phyloP scores from a whole-genome alignment of 1,140 invertebrate genomes.

The Laupala kohalensis region DNA sequence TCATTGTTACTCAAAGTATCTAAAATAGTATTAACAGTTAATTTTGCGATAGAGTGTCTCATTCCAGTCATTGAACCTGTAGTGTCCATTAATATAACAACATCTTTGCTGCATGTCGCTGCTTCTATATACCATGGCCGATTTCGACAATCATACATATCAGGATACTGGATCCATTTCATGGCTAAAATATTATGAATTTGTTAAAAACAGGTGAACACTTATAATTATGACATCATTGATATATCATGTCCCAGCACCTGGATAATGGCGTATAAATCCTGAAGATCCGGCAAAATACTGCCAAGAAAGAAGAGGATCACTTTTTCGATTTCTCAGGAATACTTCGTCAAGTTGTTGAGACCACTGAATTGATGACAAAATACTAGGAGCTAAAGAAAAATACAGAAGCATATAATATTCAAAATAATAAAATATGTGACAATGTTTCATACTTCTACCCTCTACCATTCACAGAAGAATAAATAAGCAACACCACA shows the following conservation, averaged over 20 bases:
- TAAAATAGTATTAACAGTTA: slow-evolving; percentile 73
- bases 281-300: slow-evolving; percentile 89
- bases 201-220: not conserved
- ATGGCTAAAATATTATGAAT: slow-evolving; percentile 20
- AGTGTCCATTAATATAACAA: slow-evolving; percentile 87
- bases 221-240: not conserved
- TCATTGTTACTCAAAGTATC: slow-evolving; percentile 97
- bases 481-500: too few relatives aligned
- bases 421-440: too few relatives aligned
- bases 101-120: slow-evolving; percentile 92
- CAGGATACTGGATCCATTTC: slow-evolving; percentile 40
- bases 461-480: too few relatives aligned
- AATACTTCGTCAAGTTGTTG: slow-evolving; percentile 72
- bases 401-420: too few relatives aligned
- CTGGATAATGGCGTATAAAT: slow-evolving; percentile 79
- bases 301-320: slow-evolving; percentile 86
- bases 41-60: slow-evolving; percentile 53
- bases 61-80: slow-evolving; percentile 97
- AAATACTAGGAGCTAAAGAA: slow-evolving; percentile 43
- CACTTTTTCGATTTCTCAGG: slow-evolving; percentile 67
- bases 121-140: slow-evolving; percentile 93
- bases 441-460: too few relatives aligned
- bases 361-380: slow-evolving; percentile 75
- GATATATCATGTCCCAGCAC: slow-evolving; percentile 4
- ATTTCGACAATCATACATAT: slow-evolving; percentile 73